Evolutionary conservation across 2,888 invertebrate genomes (phyloP), one percentile per base, ranked within the genome.

Genomic region (Nasonovia ribisnigri): DNA sequence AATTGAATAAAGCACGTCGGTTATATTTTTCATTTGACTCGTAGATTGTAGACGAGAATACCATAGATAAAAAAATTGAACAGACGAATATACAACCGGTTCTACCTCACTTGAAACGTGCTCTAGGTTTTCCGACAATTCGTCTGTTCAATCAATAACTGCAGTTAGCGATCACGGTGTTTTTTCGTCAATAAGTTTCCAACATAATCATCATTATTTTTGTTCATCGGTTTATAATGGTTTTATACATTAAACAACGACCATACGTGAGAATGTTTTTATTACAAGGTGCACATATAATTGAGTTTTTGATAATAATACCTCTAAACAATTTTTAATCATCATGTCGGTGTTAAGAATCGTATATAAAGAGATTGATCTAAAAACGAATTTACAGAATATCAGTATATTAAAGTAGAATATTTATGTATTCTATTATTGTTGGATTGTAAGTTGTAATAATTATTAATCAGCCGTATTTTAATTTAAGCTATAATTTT

Each of bases 41-140:
- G 36, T 46, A 86, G 42, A 84, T 86, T 42, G 91, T 84, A n/a
- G 57, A 86, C 26, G 20, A n/a, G 36, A 88, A 93, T 92, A 92
- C 29, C 36, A 42, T 46, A 48, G 6, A 67, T n/a, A 87, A 88
- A 92, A 92, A 84, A 84, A 87, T 48, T 20, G 36, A 77, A 36
- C 77, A 8, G 20, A 77, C 77, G 51, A 20, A 87, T 46, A 67
- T 89, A 93, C 54, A 89, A 93, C 93, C 90, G 84, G 93, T 93
- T 90, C 42, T 90, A 67, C 46, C 67, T 93, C 57, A 60, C 48
- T 93, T 51, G 84, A 84, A 90, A 93, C 90, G 93, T 90, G 54
- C 89, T 48, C 57, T 84, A 89, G 57, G 92, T 93, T 93, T 93
- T 93, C 43, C 57, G 43, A 89, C 36, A 46, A 36, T 88, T 92